Base-by-base conservation (phyloP, 2,797 vertebrate genomes). In the Enteromius trimaculatus region DNA sequence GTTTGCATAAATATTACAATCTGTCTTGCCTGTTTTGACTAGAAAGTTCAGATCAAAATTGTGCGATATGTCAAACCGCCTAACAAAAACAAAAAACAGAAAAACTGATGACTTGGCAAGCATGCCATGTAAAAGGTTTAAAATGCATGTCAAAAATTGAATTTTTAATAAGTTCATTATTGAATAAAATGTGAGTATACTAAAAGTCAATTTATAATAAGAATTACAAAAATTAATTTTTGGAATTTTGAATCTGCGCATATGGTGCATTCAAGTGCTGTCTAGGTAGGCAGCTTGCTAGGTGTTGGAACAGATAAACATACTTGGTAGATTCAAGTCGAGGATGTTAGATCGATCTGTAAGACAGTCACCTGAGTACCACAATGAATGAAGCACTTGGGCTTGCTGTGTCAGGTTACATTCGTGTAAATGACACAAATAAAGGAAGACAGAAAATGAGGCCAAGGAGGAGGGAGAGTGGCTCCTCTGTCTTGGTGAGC, bases 391-490 rank as follows among this genome's bases (percentile, higher is more conserved):
- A 81, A 72, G 42, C 21, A n/a, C 39, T 21, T 51, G 53, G 44
- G 39, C 62, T 51, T 2, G 17, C 34, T 26, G 53, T 71, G 55
- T 72, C 69, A 72, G 39, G 79, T 81, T 81, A 49, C 55, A 19
- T 72, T 29, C 6, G 19, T 49, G 55, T 81, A 49, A 72, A 58
- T 64, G n/a, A 69, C 65, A 53, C 53, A 60, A 34, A 72, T 49
- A 62, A n/a, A 80, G 11, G 34, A n/a, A 74, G 42, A 74, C 55
- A 49, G 23, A 71, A 31, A 77, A 76, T 60, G 53, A 77, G 75
- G 75, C 5, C 5, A 10, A 64, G 17, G 39, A 80, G 23, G 51
- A 80, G 17, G 37, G 6, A 68, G 44, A 21, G 1, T 31, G 19
- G 21, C 34, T 77, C 55, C 16, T 60, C 74, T 77, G 31, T 60